Conservation (phyloP, 2,888 invertebrate species). For the Amiota mariae region DNA sequence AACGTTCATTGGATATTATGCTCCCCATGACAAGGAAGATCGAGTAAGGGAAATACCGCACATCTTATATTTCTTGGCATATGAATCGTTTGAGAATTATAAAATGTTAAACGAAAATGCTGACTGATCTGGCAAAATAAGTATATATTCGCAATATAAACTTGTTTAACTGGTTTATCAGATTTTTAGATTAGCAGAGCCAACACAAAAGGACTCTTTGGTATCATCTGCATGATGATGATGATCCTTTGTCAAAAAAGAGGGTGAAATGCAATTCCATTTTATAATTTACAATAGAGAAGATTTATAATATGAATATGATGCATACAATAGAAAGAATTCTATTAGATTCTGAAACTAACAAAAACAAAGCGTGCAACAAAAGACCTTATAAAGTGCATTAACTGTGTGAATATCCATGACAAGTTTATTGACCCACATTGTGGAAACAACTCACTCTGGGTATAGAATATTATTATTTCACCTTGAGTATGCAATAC, state of each 20-base stretch:
- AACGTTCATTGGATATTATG: slow-evolving; percentile 89
- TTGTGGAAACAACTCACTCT: background rate
- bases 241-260: too few relatives aligned
- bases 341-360: too few relatives aligned
- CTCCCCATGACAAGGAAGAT: slow-evolving; percentile 88
- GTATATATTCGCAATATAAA: background rate
- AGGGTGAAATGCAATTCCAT: too few relatives aligned
- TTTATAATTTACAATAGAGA: too few relatives aligned
- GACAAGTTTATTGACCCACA: slow-evolving; percentile 53
- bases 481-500: background rate
- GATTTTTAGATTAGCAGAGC: background rate
- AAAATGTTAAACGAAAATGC: background rate
- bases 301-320: too few relatives aligned
- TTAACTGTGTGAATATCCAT: slow-evolving; percentile 51
- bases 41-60: slow-evolving; percentile 40
- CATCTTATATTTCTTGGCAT: background rate
- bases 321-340: too few relatives aligned
- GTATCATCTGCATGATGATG: too few relatives aligned
- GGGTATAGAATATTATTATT: slow-evolving; percentile 26
- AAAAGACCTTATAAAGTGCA: slow-evolving; percentile 32
- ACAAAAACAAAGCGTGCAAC: slow-evolving; percentile 14
- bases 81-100: slow-evolving; percentile 12
- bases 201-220: too few relatives aligned
- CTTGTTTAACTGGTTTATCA: background rate
- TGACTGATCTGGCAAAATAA: too few relatives aligned